phyloP scores from a whole-genome alignment of 2,797 vertebrate genomes.

The Rhincodon typus region DNA sequence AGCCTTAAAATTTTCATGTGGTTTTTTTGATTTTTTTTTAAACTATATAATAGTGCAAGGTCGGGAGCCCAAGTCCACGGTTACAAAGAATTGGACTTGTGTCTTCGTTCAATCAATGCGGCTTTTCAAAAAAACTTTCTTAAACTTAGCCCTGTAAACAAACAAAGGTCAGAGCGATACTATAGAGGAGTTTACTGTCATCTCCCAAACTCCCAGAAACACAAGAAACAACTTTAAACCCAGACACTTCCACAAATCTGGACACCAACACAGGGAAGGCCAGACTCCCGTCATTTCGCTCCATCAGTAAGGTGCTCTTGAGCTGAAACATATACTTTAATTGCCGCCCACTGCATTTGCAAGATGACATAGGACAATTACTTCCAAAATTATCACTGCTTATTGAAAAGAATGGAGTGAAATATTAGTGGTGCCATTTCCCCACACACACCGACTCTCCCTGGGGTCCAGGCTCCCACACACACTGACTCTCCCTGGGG shows the following conservation, averaged over 20 bases:
- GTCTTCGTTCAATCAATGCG: slow-evolving; percentile 86
- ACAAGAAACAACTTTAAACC: slow-evolving; percentile 18
- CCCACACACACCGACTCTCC: neutral
- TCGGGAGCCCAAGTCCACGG: slow-evolving; percentile 85
- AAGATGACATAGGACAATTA: neutral
- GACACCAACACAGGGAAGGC: neutral
- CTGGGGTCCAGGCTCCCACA: neutral
- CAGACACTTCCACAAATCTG: neutral
- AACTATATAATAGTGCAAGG: slow-evolving; percentile 59
- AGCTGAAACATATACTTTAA: neutral
- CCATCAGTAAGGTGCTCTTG: neutral
- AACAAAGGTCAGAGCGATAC: slow-evolving; percentile 68
- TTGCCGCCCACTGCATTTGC: neutral
- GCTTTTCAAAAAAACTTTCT: slow-evolving; percentile 90
- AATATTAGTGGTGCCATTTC: neutral
- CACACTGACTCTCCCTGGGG: too few species aligned
- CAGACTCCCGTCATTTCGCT: too few species aligned
- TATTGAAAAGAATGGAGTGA: neutral
- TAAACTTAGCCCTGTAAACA: slow-evolving; percentile 99
- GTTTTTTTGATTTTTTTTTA: neutral
- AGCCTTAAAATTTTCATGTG: slow-evolving; percentile 7
- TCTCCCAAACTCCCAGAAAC: slow-evolving; percentile 61
- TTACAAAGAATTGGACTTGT: slow-evolving; percentile 90
- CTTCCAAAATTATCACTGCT: neutral
- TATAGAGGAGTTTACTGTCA: slow-evolving; percentile 73